A percentile compares a stretch with the other conserved stretches of the same genome.
Conservation (phyloP, 1,140 invertebrate genomes). For the Panagrolaimus sp. region DNA sequence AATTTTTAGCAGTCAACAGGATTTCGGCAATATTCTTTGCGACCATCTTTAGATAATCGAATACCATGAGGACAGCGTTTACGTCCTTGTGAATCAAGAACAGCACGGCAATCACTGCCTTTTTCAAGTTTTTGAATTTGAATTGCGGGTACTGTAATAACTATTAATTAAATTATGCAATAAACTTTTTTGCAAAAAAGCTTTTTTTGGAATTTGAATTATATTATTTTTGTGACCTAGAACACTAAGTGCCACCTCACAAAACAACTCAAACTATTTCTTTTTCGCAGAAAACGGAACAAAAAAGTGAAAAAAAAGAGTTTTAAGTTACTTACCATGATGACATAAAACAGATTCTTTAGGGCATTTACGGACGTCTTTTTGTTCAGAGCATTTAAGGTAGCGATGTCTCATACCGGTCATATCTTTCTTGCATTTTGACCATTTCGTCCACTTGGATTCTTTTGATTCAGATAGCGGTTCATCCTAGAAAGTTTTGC, state of each 20-base stretch:
- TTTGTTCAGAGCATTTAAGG: conserved; percentile 36
- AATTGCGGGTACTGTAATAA: conserved; percentile 22
- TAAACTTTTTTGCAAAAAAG: background rate
- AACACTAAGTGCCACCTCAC: background rate
- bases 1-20: conserved; percentile 31
- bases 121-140: conserved; percentile 22
- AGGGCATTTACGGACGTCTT: conserved; percentile 46
- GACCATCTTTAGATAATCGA: conserved; percentile 14
- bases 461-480: conserved; percentile 15
- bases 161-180: background rate
- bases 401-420: conserved; percentile 40
- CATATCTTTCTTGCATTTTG: conserved; percentile 17
- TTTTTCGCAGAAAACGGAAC: conserved; percentile 3
- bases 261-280: background rate
- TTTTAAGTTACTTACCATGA: conserved; percentile 30
- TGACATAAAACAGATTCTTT: conserved; percentile 42
- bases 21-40: conserved; percentile 27
- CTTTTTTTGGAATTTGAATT: too few species aligned
- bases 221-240: background rate
- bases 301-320: too few species aligned
- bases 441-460: conserved; percentile 13
- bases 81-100: conserved; percentile 34
- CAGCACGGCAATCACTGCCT: conserved; percentile 33
- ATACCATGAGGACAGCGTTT: conserved; percentile 48
- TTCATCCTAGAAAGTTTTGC: background rate